These are phyloP conservation scores for Drepanosiphum platanoidis DNA, from an alignment of 2,888 invertebrate species.

Conservation along the genomic window DNA sequence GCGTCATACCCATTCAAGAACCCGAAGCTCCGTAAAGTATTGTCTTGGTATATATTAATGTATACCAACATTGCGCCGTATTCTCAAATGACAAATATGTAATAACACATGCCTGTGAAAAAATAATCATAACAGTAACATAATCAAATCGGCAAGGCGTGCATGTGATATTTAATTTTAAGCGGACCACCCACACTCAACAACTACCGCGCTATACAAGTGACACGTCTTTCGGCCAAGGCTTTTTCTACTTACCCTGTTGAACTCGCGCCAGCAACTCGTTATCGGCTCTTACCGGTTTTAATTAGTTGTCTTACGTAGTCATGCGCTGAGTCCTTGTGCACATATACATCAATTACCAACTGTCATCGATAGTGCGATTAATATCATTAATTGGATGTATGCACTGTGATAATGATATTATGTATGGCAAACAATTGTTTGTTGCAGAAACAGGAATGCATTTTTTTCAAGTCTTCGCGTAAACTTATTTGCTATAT, in stretches of 20 bases:
- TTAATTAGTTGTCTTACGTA: neutral
- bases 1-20: slow-evolving; percentile 74
- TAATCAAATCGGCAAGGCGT: neutral
- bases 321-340: no score
- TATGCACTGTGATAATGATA: no score
- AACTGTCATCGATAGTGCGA: no score
- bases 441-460: no score
- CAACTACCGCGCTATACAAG: no score
- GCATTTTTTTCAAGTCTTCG: no score
- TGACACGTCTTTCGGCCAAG: neutral
- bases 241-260: neutral
- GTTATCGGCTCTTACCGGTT: neutral
- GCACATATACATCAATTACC: neutral
- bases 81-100: neutral
- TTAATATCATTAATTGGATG: no score
- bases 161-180: neutral
- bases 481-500: no score
- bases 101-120: no score
- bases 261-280: neutral
- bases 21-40: slow-evolving; percentile 14
- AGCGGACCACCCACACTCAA: neutral
- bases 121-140: neutral
- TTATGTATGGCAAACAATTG: no score
- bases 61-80: neutral
- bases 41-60: neutral